Evolutionary conservation across 2,888 invertebrate genomes (phyloP).

Genomic region (Melieria crassipennis): DNA sequence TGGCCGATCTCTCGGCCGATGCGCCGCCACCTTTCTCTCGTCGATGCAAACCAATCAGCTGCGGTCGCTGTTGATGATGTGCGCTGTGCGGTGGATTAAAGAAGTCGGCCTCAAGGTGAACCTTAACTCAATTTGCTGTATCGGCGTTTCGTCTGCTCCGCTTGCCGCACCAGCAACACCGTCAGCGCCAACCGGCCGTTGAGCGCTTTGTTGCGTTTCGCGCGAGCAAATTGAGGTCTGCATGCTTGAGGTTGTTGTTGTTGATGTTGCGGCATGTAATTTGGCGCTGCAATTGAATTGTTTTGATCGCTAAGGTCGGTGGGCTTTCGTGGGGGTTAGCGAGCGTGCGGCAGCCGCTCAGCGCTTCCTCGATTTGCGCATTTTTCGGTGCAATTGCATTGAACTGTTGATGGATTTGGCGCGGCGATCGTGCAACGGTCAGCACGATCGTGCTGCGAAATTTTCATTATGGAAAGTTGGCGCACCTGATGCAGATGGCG

Average conservation of each 20-base stretch:
- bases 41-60: not conserved
- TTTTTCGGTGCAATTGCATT: not conserved
- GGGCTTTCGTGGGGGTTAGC: too few relatives aligned
- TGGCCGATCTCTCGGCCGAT: not conserved
- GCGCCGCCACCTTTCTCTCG: not conserved
- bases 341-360: too few relatives aligned
- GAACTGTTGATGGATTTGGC: not conserved
- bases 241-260: constrained; percentile 1
- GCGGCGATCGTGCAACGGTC: not conserved
- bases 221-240: constrained; percentile 2
- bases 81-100: constrained; percentile 15
- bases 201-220: not conserved
- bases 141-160: not conserved
- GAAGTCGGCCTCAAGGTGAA: constrained; percentile 33
- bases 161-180: not conserved
- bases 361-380: too few relatives aligned
- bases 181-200: constrained; percentile 6
- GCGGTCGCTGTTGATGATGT: constrained; percentile 1
- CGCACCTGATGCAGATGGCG: too few relatives aligned
- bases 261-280: not conserved
- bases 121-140: constrained; percentile 21
- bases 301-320: too few relatives aligned
- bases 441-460: too few relatives aligned
- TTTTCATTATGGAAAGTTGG: too few relatives aligned
- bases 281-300: not conserved